Percentiles rank a stretch among this genome's conserved stretches.
Conservation (phyloP, 2,113 vertebrate genomes). For the Electrona antarctica region DNA sequence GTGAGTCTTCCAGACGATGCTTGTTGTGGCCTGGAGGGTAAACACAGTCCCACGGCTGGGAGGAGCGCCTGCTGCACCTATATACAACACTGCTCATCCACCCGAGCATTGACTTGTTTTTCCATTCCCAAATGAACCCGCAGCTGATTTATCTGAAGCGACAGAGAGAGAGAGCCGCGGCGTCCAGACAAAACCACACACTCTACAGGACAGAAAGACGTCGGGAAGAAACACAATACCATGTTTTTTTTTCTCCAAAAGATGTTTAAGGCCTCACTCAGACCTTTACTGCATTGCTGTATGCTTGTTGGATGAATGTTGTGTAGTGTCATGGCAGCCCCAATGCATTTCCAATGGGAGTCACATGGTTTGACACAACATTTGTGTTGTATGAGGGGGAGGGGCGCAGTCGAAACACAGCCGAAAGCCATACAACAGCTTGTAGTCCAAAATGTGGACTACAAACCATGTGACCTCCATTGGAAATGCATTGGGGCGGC, state of each 20-base stretch:
- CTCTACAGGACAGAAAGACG: conserved; percentile 47
- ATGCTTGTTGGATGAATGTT: no score
- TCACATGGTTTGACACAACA: no score
- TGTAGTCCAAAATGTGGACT: no score
- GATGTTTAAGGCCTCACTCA: no score
- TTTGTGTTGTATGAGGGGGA: no score
- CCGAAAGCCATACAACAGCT: no score
- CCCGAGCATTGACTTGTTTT: conserved; percentile 50
- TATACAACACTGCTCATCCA: conserved; percentile 17
- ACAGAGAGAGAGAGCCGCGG: conserved; percentile 60
- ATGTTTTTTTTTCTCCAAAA: conserved; percentile 41
- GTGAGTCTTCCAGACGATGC: not conserved
- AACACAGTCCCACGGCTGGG: conserved; percentile 37
- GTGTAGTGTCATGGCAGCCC: no score
- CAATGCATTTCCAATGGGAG: no score
- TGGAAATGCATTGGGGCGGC: no score
- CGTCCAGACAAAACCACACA: conserved; percentile 41
- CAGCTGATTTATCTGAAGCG: conserved; percentile 66
- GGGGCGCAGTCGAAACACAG: no score
- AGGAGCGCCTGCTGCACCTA: conserved; percentile 49
- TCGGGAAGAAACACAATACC: conserved; percentile 13
- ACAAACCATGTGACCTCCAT: no score
- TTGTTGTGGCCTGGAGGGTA: conserved; percentile 26
- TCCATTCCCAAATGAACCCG: conserved; percentile 44
- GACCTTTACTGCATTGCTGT: no score